These are phyloP conservation scores for Diaphora mendica DNA, from an alignment of 2,888 invertebrate species.

Conservation along the genomic window DNA sequence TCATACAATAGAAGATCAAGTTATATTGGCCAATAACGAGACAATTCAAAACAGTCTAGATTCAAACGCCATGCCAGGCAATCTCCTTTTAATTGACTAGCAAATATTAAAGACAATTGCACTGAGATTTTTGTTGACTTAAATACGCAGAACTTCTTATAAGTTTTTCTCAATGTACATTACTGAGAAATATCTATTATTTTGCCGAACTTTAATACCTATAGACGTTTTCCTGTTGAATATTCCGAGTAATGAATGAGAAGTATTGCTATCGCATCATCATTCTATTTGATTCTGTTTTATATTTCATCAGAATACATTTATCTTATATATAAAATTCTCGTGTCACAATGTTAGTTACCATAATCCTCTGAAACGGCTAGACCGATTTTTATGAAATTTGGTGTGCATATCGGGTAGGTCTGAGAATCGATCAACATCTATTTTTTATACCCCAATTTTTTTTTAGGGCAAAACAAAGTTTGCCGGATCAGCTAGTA, in stretches of 20 bases:
- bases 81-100: not conserved
- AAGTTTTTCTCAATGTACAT: slow-evolving; percentile 26
- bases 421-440: too few relatives aligned
- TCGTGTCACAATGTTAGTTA: too few relatives aligned
- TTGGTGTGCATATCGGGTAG: too few relatives aligned
- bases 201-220: slow-evolving; percentile 11
- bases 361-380: too few relatives aligned
- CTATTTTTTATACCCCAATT: too few relatives aligned
- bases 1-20: not conserved
- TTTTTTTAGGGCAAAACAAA: too few relatives aligned
- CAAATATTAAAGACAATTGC: slow-evolving; percentile 14
- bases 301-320: too few relatives aligned
- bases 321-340: too few relatives aligned
- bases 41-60: not conserved
- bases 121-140: slow-evolving; percentile 20
- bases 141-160: slow-evolving; percentile 26
- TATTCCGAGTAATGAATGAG: slow-evolving; percentile 7
- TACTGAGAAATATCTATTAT: slow-evolving; percentile 22
- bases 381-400: too few relatives aligned
- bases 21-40: not conserved
- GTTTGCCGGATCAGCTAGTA: too few relatives aligned
- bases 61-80: not conserved
- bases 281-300: not conserved
- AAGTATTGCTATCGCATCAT: not conserved
- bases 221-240: slow-evolving; percentile 37